Evolutionary conservation across 2,888 invertebrate genomes (phyloP), one percentile per base, ranked within the genome.

Genomic region (Lamellibrachia columna): DNA sequence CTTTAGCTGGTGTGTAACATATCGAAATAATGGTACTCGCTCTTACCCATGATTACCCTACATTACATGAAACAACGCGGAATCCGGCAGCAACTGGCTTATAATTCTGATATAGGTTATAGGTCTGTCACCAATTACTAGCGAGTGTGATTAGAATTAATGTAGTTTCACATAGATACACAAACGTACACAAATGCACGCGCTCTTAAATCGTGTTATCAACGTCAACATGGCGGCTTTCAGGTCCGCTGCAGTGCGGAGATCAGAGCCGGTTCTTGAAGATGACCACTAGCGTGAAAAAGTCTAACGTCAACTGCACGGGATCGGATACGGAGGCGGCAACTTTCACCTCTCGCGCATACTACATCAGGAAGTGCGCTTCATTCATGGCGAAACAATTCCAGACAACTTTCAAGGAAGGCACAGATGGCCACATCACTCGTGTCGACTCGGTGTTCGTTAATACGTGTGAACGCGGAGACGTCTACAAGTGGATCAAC

Each of bases 171-270:
- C n/a, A 75, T n/a, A 75, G 40, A 75, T n/a, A 75, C 22, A 22
- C 75, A 15, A 11, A 60, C 11, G 11, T 22, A 6, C 75, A 75
- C 75, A 15, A 6, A 22, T n/a, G 75, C 75, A 75, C 22, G 75
- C 75, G 1, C 22, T 2, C 22, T 3, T 22, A 11, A 22, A 22
- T 22, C 6, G 75, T 2, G 15, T 6, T n/a, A 75, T 75, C 75
- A 75, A 75, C 75, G n/a, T 22, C 22, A 22, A 75, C 75, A 6
- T 22, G 75, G 75, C 75, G 4, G 3, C 6, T 75, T 75, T 75
- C 55, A 91, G 91, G 91, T 55, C 91, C 91, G 55, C 3, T 91
- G 40, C 55, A 52, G 7, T 91, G 91, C 55, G 91, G 91, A n/a
- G 55, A 22, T 11, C 53, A 2, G 11, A 55, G 28, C 28, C 40